Percentiles rank a stretch among this genome's conserved stretches.
These are phyloP conservation scores for Dryobates pubescens DNA, from an alignment of 2,797 vertebrate species.

Conservation along the genomic window DNA sequence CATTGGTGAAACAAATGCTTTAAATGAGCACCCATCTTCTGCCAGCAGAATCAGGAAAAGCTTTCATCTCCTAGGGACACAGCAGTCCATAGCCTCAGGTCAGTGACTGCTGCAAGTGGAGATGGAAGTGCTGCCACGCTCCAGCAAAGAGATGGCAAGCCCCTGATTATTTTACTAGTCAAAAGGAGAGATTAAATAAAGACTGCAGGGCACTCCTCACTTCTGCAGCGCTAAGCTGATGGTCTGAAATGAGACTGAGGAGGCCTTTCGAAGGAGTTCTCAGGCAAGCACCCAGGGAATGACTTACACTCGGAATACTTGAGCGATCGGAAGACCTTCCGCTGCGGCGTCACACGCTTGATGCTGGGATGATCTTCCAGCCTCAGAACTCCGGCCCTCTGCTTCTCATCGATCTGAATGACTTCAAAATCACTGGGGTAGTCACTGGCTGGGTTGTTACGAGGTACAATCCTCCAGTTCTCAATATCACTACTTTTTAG, in stretches of 20 bases:
- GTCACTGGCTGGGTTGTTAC: slow-evolving; percentile 95
- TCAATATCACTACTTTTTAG: slow-evolving; percentile 83
- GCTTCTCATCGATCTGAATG: slow-evolving; percentile 90
- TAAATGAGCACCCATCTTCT: background rate
- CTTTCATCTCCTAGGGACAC: background rate
- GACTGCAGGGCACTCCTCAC: background rate
- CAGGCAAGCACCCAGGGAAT: background rate
- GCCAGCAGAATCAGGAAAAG: background rate
- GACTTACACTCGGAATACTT: slow-evolving; percentile 89
- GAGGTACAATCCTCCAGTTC: slow-evolving; percentile 93
- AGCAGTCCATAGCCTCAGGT: background rate
- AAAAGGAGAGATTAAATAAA: background rate
- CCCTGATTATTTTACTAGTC: background rate
- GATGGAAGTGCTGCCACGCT: rapidly evolving
- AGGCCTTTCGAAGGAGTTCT: background rate
- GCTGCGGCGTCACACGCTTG: slow-evolving; percentile 95
- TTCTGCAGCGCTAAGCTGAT: background rate
- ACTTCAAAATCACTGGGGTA: slow-evolving; percentile 98
- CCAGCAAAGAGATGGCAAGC: background rate
- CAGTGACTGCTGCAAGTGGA: background rate
- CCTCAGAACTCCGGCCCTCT: slow-evolving; percentile 84
- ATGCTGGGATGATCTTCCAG: slow-evolving; percentile 96
- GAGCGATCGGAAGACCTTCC: slow-evolving; percentile 93
- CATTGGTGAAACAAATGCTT: background rate
- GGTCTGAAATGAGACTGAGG: background rate